Base-by-base conservation (phyloP, 1,140 invertebrate genomes). In the Bombus soroeensis region DNA sequence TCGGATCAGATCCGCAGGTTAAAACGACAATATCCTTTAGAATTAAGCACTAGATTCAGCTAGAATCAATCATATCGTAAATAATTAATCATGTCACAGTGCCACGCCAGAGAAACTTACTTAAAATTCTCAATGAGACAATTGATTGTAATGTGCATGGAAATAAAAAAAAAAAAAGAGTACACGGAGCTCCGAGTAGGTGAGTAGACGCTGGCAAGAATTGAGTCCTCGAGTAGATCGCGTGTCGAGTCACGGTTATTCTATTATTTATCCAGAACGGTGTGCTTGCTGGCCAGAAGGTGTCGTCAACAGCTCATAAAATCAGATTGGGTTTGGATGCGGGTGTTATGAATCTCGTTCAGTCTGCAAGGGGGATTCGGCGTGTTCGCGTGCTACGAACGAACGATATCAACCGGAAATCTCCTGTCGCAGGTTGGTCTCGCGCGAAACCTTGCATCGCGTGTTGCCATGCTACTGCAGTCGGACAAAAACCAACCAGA, bases 361-460 rank as follows among this genome's bases (percentile, higher is more conserved):
- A 64, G 71, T 73, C 66, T 47, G 81, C 22, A 47, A 43, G 37
- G 66, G 43, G 66, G 83, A 81, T 86, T 88, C 91, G 82, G 84
- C 83, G 88, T 86, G 90, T 37, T 89, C 91, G 90, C 90, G 90
- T 91, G 90, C 87, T 89, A 64, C 79, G 81, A 86, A 84, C 85
- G 85, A 83, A 83, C 86, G 88, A 87, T 94, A 93, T 94, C 93
- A 86, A 80, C 70, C 80, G 86, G 88, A 91, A 91, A 94, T 93
- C 93, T 93, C 88, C 87, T 93, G 92, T 92, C 92, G 87, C 91
- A 88, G 85, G 87, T 89, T 86, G 89, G 88, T 88, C 84, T 92
- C 87, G 88, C 88, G 91, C 83, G 91, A 90, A 90, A 91, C 84
- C 83, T 83, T 89, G 83, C 89, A 88, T 94, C 88, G 93, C 93